Evolutionary conservation across 2,797 vertebrate species (phyloP).

Genomic region (Sciurus carolinensis): DNA sequence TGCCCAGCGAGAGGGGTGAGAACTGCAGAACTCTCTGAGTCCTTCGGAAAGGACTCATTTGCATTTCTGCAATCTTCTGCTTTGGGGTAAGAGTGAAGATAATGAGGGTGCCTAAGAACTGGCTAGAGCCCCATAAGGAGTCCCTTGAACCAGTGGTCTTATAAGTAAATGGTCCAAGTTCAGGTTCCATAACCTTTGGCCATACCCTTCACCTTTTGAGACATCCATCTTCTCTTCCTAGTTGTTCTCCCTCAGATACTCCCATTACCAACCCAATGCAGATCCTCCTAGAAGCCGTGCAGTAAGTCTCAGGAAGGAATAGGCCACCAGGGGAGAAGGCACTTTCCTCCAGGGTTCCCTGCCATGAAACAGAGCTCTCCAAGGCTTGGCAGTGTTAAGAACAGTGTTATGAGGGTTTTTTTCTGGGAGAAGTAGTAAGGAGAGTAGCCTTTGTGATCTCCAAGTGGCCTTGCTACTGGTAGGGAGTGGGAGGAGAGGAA

Average conservation of each 20-base stretch:
- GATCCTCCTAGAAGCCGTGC: neutral
- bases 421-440: neutral
- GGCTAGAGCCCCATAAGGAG: neutral
- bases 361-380: neutral
- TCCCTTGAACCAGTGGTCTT: neutral
- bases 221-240: neutral
- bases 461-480: neutral
- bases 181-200: neutral
- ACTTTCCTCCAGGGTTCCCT: rapidly evolving
- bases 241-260: neutral
- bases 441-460: neutral
- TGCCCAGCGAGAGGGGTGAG: neutral
- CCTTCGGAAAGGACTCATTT: neutral
- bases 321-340: neutral
- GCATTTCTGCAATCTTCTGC: neutral
- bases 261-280: neutral
- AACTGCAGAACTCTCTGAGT: neutral
- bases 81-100: neutral
- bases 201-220: neutral
- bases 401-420: neutral
- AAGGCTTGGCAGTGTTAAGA: neutral
- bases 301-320: neutral
- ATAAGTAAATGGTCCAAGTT: neutral
- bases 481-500: neutral
- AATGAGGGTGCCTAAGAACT: neutral